Evolutionary conservation across 1,140 invertebrate species (phyloP).

Genomic region (Temnothorax curvispinosus): DNA sequence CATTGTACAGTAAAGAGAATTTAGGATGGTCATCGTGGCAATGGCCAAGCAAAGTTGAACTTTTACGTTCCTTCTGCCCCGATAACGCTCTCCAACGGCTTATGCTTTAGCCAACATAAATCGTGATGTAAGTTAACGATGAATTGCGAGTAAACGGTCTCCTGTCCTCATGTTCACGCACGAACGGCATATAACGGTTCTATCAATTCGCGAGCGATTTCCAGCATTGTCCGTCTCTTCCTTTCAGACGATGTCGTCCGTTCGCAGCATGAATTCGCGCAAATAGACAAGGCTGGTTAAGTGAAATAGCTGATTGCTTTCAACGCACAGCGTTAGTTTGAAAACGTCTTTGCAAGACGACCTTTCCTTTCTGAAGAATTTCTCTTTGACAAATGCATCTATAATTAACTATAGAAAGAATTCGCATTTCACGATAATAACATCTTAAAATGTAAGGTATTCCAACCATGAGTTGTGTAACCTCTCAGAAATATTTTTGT

Average conservation of each 20-base stretch:
- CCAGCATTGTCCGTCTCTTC: constrained; percentile 33
- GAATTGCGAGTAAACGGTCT: constrained; percentile 33
- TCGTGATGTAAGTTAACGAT: constrained; percentile 58
- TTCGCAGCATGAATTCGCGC: constrained; percentile 16
- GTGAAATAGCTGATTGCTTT: constrained; percentile 24
- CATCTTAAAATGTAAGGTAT: neutral
- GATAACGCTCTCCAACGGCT: constrained; percentile 40
- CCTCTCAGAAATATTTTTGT: neutral
- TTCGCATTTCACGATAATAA: neutral
- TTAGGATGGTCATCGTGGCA: constrained; percentile 39
- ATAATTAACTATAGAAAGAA: neutral
- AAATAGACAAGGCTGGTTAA: constrained; percentile 19
- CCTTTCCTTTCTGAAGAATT: neutral
- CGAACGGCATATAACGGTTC: constrained; percentile 49
- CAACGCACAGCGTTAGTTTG: neutral
- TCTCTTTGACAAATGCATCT: neutral
- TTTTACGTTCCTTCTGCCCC: constrained; percentile 33
- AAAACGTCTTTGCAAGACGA: neutral
- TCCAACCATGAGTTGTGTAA: neutral
- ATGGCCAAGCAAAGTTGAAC: neutral
- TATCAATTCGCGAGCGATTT: constrained; percentile 42
- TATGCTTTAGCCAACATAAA: constrained; percentile 38
- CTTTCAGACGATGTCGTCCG: constrained; percentile 1
- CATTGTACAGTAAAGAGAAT: constrained; percentile 47
- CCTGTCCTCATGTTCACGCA: constrained; percentile 37